These are phyloP conservation scores for Knipowitschia caucasica DNA, from an alignment of 2,797 vertebrate genomes.

Conservation along the genomic window DNA sequence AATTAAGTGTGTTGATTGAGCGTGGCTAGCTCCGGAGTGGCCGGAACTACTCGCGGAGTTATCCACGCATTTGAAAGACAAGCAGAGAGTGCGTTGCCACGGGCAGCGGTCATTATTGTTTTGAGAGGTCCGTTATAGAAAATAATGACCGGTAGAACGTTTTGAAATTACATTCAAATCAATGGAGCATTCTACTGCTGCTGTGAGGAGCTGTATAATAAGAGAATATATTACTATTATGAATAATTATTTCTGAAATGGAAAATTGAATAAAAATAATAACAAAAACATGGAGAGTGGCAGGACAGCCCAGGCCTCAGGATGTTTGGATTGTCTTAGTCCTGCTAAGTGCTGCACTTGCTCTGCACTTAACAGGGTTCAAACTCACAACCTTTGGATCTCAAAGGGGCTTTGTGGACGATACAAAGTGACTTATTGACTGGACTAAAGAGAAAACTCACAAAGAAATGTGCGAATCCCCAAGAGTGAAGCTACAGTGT, in stretches of 20 bases:
- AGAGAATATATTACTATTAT: background rate
- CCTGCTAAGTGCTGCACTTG: background rate
- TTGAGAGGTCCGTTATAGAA: too few species aligned
- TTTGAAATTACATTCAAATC: too few species aligned
- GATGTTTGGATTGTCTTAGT: conserved; percentile 5
- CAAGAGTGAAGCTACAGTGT: background rate
- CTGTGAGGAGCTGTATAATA: too few species aligned
- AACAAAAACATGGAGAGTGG: background rate
- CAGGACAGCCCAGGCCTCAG: background rate
- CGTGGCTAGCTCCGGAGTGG: too few species aligned
- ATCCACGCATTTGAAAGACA: too few species aligned
- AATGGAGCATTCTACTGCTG: too few species aligned
- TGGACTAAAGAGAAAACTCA: background rate
- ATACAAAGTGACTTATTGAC: conserved; percentile 8
- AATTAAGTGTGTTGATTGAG: too few species aligned
- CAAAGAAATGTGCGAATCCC: conserved; percentile 3
- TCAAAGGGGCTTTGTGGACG: conserved; percentile 8
- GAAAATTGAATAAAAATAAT: background rate
- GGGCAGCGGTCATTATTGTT: too few species aligned
- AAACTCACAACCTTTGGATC: conserved; percentile 10
- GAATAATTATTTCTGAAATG: background rate
- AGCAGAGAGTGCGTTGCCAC: too few species aligned
- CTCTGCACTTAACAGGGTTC: conserved; percentile 9
- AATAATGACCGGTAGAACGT: too few species aligned
- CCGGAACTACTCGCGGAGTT: too few species aligned